These are phyloP conservation scores for Cairina moschata DNA, from an alignment of 2,113 vertebrate genomes.

Conservation along the genomic window DNA sequence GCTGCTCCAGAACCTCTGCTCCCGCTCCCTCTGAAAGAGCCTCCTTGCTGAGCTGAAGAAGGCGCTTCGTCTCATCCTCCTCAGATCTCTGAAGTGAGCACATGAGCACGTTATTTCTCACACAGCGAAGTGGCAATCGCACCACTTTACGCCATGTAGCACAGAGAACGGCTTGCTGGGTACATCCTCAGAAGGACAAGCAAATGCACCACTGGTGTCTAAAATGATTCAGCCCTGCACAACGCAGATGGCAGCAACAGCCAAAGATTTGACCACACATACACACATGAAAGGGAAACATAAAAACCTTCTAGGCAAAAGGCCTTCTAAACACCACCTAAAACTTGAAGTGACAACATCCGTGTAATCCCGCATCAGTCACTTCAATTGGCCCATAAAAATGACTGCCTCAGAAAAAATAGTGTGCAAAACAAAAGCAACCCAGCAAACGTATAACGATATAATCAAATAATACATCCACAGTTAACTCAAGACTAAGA, in stretches of 20 bases:
- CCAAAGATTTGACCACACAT: not conserved
- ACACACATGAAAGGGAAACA: not conserved
- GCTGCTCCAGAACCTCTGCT: not conserved
- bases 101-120: not conserved
- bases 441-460: not conserved
- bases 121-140: rapidly evolving
- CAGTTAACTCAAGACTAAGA: not conserved
- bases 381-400: not conserved
- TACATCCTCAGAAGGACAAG: not conserved
- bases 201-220: not conserved
- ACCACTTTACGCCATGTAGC: rapidly evolving
- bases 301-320: not conserved
- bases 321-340: not conserved
- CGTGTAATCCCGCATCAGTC: not conserved
- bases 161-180: not conserved
- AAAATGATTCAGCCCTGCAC: not conserved
- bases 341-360: not conserved
- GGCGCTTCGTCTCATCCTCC: slow-evolving; percentile 83
- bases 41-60: slow-evolving; percentile 87
- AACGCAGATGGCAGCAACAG: not conserved
- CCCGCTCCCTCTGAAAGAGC: slow-evolving; percentile 47
- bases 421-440: not conserved
- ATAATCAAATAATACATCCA: not conserved
- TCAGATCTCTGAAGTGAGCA: slow-evolving; percentile 79
- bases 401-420: not conserved